phyloP scores from a whole-genome alignment of 2,888 invertebrate species.

The Caenorhabditis plicata region DNA sequence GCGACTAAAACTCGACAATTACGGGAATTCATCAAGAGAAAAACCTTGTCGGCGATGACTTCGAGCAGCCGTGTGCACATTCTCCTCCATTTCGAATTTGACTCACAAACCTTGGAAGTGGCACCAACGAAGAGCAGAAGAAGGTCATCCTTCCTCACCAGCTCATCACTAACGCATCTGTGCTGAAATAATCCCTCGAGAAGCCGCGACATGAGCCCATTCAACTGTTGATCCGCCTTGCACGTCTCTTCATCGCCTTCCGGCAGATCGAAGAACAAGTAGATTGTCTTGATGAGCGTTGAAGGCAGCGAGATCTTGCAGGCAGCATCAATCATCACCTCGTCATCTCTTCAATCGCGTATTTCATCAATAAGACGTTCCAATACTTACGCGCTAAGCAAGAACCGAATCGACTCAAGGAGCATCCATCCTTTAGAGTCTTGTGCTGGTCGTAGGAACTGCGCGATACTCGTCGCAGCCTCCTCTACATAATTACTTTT shows the following conservation, averaged over 20 bases:
- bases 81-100: slow-evolving; percentile 94
- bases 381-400: slow-evolving; percentile 37
- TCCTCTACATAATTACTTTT: no score
- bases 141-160: slow-evolving; percentile 93
- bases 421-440: slow-evolving; percentile 57
- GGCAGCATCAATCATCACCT: slow-evolving; percentile 64
- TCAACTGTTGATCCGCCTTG: slow-evolving; percentile 9
- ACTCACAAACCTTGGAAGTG: slow-evolving; percentile 78
- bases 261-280: slow-evolving; percentile 95
- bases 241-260: slow-evolving; percentile 12
- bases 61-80: slow-evolving; percentile 31
- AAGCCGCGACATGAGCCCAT: slow-evolving; percentile 33
- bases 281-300: slow-evolving; percentile 94
- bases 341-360: slow-evolving; percentile 48
- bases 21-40: slow-evolving; percentile 3
- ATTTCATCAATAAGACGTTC: neutral
- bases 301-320: slow-evolving; percentile 89
- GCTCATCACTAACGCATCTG: slow-evolving; percentile 82
- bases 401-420: slow-evolving; percentile 43
- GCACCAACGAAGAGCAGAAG: slow-evolving; percentile 86
- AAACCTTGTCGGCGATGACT: slow-evolving; percentile 38
- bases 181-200: slow-evolving; percentile 68
- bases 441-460: slow-evolving; percentile 81
- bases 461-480: slow-evolving; percentile 93
- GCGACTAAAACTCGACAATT: slow-evolving; percentile 72